phyloP scores from a whole-genome alignment of 2,888 invertebrate genomes.

The Aplocera efformata region DNA sequence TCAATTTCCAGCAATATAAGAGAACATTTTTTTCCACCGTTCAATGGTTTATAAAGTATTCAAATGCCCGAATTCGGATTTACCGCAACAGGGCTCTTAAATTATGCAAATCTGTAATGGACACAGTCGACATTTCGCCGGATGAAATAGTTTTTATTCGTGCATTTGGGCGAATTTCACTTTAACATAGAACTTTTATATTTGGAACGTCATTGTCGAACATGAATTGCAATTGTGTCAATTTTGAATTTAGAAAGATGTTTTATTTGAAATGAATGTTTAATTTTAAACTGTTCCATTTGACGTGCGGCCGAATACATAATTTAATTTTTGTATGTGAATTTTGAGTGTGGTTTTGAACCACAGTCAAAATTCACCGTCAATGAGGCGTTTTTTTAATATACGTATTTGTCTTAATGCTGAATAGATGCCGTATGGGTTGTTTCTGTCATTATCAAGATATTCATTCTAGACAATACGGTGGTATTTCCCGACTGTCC shows the following conservation, averaged over 20 bases:
- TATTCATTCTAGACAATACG: too few species aligned
- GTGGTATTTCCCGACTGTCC: too few species aligned
- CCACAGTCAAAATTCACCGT: too few species aligned
- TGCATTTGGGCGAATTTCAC: conserved; percentile 7
- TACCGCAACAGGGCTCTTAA: conserved; percentile 61
- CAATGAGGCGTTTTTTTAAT: too few species aligned
- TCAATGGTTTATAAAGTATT: conserved; percentile 65
- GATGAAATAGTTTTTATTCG: conserved; percentile 59
- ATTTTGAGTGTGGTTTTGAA: too few species aligned
- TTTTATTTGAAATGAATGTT: conserved; percentile 9
- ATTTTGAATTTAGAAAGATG: conserved; percentile 7
- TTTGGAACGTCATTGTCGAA: conserved; percentile 9
- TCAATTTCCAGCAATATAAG: conserved; percentile 50
- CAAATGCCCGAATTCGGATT: conserved; percentile 55
- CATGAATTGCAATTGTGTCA: conserved; percentile 11
- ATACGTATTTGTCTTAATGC: too few species aligned
- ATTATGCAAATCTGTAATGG: conserved; percentile 77
- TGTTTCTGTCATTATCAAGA: too few species aligned
- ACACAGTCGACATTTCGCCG: conserved; percentile 50
- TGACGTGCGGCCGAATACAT: too few species aligned
- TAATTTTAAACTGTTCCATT: too few species aligned
- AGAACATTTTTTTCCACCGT: conserved; percentile 52
- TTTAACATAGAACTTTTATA: conserved; percentile 2
- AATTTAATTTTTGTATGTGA: too few species aligned
- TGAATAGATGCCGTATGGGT: too few species aligned